Percentiles rank a stretch among this genome's conserved stretches.
Conservation (phyloP, 2,113 vertebrate species). For the Edolisoma coerulescens region DNA sequence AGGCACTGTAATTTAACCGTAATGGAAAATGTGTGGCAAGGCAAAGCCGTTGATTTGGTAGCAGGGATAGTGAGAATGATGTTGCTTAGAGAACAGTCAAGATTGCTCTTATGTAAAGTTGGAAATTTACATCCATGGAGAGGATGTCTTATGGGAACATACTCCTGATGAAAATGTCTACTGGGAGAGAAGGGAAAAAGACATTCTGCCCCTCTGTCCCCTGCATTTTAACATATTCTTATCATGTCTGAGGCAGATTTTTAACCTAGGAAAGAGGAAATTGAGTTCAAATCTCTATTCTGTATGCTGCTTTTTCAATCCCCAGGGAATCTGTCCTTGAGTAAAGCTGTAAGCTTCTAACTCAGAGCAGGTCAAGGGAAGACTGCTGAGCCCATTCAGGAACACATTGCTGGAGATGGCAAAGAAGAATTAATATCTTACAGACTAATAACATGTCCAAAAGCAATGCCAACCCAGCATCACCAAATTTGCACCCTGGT, state of each 20-base stretch:
- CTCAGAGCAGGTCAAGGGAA: neutral
- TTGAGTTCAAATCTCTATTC: neutral
- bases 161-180: neutral
- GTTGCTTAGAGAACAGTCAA: neutral
- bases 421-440: neutral
- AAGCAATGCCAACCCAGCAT: neutral
- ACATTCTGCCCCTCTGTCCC: neutral
- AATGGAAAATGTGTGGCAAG: neutral
- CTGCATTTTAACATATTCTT: neutral
- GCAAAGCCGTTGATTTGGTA: neutral
- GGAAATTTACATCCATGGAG: neutral
- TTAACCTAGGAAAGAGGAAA: neutral
- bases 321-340: neutral
- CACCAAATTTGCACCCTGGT: neutral
- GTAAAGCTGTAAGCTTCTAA: neutral
- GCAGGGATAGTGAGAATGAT: neutral
- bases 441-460: neutral
- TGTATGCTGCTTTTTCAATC: neutral
- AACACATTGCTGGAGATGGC: neutral
- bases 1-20: neutral
- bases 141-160: neutral
- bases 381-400: neutral
- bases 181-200: neutral
- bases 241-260: neutral
- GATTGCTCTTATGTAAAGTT: neutral